Conservation (phyloP, 2,888 invertebrate genomes). For the Tenthredo amoena region DNA sequence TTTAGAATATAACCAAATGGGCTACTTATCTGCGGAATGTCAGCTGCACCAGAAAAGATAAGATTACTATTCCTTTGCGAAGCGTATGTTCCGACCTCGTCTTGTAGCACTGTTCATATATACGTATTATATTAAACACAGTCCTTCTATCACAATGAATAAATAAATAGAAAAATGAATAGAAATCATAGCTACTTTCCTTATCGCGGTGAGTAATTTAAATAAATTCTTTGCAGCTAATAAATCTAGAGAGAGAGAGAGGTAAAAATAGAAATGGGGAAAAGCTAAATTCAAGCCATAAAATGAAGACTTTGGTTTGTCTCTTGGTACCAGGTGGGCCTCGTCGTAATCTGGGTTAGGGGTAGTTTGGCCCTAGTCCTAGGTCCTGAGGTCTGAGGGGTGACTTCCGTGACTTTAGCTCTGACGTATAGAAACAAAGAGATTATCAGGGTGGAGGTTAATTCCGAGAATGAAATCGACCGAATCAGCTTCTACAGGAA, state of each 20-base stretch:
- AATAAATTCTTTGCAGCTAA: background rate
- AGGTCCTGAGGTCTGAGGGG: background rate
- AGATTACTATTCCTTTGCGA: background rate
- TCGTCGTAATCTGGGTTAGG: conserved; percentile 39
- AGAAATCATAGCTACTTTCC: background rate
- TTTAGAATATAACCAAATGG: background rate
- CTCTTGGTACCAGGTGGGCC: conserved; percentile 38
- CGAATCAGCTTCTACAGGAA: conserved; percentile 34
- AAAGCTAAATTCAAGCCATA: conserved; percentile 33
- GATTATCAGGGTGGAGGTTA: background rate
- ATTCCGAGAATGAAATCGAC: conserved; percentile 34
- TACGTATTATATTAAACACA: background rate
- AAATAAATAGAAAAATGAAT: background rate
- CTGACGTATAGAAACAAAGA: background rate
- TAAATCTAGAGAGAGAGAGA: background rate
- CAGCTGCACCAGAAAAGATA: background rate
- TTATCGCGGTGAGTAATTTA: background rate
- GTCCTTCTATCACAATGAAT: too few relatives aligned
- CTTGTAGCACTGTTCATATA: background rate
- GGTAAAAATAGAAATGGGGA: background rate
- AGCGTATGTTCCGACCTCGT: background rate
- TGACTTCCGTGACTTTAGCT: conserved; percentile 43
- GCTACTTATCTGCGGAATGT: background rate
- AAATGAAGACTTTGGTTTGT: conserved; percentile 38
- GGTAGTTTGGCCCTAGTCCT: background rate